A percentile compares a stretch with the other conserved stretches of the same genome.
phyloP scores from a whole-genome alignment of 30 jellyfish, hydroid and myxozoan species.

The Catostylus mosaicus region DNA sequence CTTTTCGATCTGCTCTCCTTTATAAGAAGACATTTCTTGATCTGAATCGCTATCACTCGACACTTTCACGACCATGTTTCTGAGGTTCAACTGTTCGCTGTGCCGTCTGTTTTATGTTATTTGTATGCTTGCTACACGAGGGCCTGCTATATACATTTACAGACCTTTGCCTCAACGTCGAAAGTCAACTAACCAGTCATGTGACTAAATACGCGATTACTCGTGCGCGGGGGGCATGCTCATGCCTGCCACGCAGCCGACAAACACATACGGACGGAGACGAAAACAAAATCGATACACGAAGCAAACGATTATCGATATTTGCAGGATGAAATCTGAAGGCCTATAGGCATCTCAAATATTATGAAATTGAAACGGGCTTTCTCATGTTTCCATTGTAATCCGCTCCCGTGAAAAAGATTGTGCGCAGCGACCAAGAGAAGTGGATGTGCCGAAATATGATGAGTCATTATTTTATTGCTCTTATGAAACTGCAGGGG shows the following conservation, averaged over 20 bases:
- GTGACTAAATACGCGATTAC: conserved; percentile 55
- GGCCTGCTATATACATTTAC: conserved; percentile 36
- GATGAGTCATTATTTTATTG: too few relatives aligned
- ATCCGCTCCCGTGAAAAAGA: too few relatives aligned
- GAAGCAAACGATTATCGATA: neutral
- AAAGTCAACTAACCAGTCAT: conserved; percentile 74
- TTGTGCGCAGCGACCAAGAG: too few relatives aligned
- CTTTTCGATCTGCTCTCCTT: conserved; percentile 59
- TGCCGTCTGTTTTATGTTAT: conserved; percentile 19
- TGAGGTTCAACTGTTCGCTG: neutral
- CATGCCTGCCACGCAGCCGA: neutral
- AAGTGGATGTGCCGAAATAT: too few relatives aligned
- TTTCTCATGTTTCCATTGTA: conserved; percentile 28
- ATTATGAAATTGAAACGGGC: conserved; percentile 1
- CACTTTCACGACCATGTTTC: conserved; percentile 70
- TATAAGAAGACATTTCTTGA: conserved; percentile 59
- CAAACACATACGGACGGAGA: neutral
- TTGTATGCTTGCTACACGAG: conserved; percentile 59
- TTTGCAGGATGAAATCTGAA: neutral
- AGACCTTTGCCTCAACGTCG: conserved; percentile 58
- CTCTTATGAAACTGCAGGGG: too few relatives aligned
- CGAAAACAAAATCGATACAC: neutral
- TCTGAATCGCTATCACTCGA: conserved; percentile 64
- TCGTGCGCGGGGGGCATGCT: conserved; percentile 62
- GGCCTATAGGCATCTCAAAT: neutral